A percentile compares a stretch with the other conserved stretches of the same genome.
These are phyloP conservation scores for Sebastes minor DNA, from an alignment of 2,797 vertebrate species.

Conservation along the genomic window DNA sequence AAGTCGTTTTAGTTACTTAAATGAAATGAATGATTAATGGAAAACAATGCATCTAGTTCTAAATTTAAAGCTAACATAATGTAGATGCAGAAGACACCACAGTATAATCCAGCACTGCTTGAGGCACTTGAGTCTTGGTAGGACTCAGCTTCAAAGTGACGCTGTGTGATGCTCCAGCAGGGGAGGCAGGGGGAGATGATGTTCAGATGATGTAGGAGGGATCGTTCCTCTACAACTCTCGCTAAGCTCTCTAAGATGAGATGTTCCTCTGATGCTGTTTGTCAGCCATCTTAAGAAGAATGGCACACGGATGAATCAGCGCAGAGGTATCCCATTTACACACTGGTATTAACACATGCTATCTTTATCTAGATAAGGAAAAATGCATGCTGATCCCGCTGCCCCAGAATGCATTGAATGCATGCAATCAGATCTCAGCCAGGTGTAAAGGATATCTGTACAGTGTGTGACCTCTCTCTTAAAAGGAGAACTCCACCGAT, in stretches of 20 bases:
- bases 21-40: neutral
- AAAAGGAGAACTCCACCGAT: neutral
- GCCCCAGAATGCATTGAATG: too few relatives aligned
- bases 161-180: constrained; percentile 1
- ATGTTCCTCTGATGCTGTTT: constrained; percentile 10
- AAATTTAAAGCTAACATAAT: neutral
- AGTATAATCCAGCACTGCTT: neutral
- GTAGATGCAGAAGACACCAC: neutral
- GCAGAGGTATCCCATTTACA: neutral
- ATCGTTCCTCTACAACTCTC: neutral
- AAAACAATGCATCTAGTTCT: neutral
- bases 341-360: neutral
- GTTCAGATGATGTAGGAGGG: constrained; percentile 14
- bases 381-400: neutral
- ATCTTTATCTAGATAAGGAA: neutral
- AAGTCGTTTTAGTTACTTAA: neutral
- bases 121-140: neutral
- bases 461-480: neutral
- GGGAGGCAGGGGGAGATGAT: neutral
- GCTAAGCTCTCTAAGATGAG: neutral
- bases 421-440: neutral
- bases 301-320: too few relatives aligned
- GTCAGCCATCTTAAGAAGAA: neutral
- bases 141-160: neutral
- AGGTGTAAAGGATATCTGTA: neutral